A percentile compares a stretch with the other conserved stretches of the same genome.
Conservation (phyloP, 2,888 invertebrate species). For the Dorcus parallelipipedus region DNA sequence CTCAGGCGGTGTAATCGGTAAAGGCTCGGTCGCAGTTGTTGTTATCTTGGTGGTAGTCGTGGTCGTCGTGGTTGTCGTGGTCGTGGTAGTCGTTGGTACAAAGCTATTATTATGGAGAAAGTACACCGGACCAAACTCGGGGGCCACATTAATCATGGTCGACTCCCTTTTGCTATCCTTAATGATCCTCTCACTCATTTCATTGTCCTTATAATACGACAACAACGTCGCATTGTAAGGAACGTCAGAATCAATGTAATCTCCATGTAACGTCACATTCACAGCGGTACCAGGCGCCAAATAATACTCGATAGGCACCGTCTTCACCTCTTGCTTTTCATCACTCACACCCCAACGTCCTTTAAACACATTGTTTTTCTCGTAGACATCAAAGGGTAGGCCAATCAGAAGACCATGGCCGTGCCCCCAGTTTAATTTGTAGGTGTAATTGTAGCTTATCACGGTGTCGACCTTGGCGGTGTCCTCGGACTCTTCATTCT, state of each 20-base stretch:
- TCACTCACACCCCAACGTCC: conserved; percentile 66
- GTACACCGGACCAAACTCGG: conserved; percentile 73
- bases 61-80: conserved; percentile 54
- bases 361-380: conserved; percentile 45
- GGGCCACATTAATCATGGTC: conserved; percentile 64
- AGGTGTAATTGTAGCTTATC: conserved; percentile 67
- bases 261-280: conserved; percentile 75
- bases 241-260: conserved; percentile 69
- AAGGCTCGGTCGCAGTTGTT: conserved; percentile 54
- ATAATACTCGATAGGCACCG: conserved; percentile 56
- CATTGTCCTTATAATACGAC: conserved; percentile 65
- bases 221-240: conserved; percentile 71
- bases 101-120: conserved; percentile 71
- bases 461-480: conserved; percentile 66
- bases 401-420: conserved; percentile 71
- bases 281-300: conserved; percentile 77
- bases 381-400: conserved; percentile 61
- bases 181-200: conserved; percentile 57
- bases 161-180: conserved; percentile 64
- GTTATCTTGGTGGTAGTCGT: conserved; percentile 50
- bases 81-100: conserved; percentile 74
- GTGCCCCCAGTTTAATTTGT: conserved; percentile 76
- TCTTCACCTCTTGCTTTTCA: conserved; percentile 42
- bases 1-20: conserved; percentile 45
- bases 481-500: conserved; percentile 41